Evolutionary conservation across 2,888 invertebrate genomes (phyloP), one percentile per base, ranked within the genome.

Genomic region (Toxonevra muliebris): DNA sequence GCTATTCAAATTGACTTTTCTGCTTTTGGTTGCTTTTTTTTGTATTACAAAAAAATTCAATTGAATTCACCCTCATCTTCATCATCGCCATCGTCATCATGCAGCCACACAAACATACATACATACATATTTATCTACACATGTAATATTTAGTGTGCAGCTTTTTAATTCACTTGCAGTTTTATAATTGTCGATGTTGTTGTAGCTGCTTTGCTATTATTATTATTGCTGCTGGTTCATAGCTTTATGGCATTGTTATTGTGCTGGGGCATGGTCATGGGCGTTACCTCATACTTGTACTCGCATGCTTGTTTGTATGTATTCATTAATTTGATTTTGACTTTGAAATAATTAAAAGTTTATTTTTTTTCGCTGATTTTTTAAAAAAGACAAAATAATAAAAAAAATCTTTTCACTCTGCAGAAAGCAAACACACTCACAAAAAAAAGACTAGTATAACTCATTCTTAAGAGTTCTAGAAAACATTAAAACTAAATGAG

Each of bases 81-180:
- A 30, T 30, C 7, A 30, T 30, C 7, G 30, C 7, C 30, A 30
- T 30, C 30, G 7, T 30, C 30, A 30, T 30, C 30, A 7, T 30
- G 30, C 7, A 2, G 7, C 7, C 30, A 40, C 42, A 50, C 50
- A 50, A 11, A 30, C 19, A 13, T 45, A 59, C 20, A 59, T 42
- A 59, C 10, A 13, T 42, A 45, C 19, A 17, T 59, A 59, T 19
- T 11, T n/a, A n/a, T 43, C 12, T 53, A 61, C 42, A 57, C 17
- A 52, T 43, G 11, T 7, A 40, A 54, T 40, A 63, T 55, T 59
- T 57, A 30, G 30, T 30, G 66, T 63, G 70, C 52, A 65, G 62
- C 69, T 67, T 69, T 70, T 71, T 72, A 72, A 71, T 72, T 72
- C 71, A 71, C 69, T 74, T 72, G 69, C 66, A 69, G 66, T 65